Base-by-base conservation (phyloP, 2,888 invertebrate genomes). In the Dryocosmus kuriphilus region DNA sequence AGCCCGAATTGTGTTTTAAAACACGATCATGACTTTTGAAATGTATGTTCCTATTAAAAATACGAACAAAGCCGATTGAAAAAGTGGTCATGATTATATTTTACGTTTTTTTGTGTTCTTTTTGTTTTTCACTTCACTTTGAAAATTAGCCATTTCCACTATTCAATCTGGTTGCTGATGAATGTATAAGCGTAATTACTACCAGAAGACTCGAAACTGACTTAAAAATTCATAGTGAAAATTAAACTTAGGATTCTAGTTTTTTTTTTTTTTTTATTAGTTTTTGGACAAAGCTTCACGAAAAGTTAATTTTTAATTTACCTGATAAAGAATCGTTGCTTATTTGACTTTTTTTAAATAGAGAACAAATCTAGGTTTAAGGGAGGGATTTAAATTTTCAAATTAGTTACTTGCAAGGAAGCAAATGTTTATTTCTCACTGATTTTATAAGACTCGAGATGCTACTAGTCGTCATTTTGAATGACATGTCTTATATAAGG, bases 1-100 rank as follows among this genome's bases (percentile, higher is more conserved):
- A 16, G 60, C 60, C 22, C 9, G n/a, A 63, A 22, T 35, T n/a
- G 63, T 63, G 35, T 65, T 22, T 22, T 27, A 55, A 71, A 19
- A 7, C 9, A 51, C 30, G n/a, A 55, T 46, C n/a, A 35, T 71
- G 32, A 55, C n/a, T 71, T 71, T 71, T 32, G 11, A 27, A 60
- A 60, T 27, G 32, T 71, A 71, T 32, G 30, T 71, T 71, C 46
- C 51, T 55, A 51, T 55, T 71, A 55, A 71, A 71, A 22, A 55
- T 51, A 71, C 32, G 51, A 51, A 27, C 41, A 14, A 22, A 6
- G n/a, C 51, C 32, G 51, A 71, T 71, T 71, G 71, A n/a, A 71
- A 55, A 71, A 55, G 71, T 71, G 71, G 71, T 71, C 22, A 71
- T 71, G 71, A 41, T 65, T 67, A n/a, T 71, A 9, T 71, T 71